phyloP scores from a whole-genome alignment of 2,797 vertebrate genomes.

The Triplophysa bombifrons region DNA sequence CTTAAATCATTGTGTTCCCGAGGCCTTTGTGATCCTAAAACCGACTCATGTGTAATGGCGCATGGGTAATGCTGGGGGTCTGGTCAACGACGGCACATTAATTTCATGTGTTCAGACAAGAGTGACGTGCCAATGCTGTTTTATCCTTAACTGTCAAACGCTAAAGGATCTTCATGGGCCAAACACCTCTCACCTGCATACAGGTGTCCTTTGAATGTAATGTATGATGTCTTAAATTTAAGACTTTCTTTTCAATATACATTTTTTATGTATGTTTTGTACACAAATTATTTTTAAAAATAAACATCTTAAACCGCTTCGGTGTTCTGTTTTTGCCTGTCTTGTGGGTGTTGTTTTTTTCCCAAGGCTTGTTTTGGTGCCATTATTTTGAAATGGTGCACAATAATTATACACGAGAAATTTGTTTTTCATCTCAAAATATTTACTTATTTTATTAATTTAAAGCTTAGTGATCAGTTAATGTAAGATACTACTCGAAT shows the following conservation, averaged over 20 bases:
- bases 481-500: no score
- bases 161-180: constrained; percentile 60
- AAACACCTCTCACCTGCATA: constrained; percentile 69
- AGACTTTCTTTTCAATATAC: constrained; percentile 66
- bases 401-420: no score
- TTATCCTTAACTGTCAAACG: neutral
- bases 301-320: constrained; percentile 76
- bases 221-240: constrained; percentile 62
- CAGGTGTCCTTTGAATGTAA: constrained; percentile 79
- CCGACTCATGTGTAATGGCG: no score
- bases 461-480: no score
- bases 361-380: no score
- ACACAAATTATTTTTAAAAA: constrained; percentile 84
- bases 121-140: neutral
- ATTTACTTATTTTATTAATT: no score
- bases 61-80: neutral
- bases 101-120: neutral
- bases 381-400: no score
- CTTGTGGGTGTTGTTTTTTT: neutral
- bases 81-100: neutral
- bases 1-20: neutral
- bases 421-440: no score
- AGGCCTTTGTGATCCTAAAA: neutral
- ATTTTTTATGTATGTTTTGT: constrained; percentile 88
- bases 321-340: neutral